Base-by-base conservation (phyloP, 2,888 invertebrate genomes). In the Polydesmus complanatus region DNA sequence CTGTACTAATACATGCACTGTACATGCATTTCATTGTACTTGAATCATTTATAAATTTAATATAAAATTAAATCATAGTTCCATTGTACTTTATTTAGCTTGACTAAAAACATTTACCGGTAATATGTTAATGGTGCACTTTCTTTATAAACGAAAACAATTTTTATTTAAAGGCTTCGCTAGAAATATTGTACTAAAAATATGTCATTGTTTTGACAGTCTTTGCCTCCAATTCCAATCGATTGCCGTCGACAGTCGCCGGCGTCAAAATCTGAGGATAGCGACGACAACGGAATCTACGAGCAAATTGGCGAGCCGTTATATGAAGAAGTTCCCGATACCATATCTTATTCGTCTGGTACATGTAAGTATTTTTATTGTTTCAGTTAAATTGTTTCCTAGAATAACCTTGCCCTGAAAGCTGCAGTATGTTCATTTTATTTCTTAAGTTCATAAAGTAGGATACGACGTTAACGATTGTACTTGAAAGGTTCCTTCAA, bases 271-370 rank as follows among this genome's bases (percentile, higher is more conserved):
- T 47, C 47, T 27, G 57, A 58, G 14, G 27, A 58, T 53, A 47
- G 56, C 47, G 47, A 49, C 19, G 60, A 48, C n/a, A 52, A 26
- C 11, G 62, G 53, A 26, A 61, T 63, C 26, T 63, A 63, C 26
- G 63, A 63, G 27, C 63, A 62, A 56, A 63, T 63, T 23, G 50
- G 47, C 2, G 85, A 86, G 76, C 86, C 85, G 1, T 86, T 87
- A 69, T 87, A 87, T 70, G 86, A 77, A 62, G 76, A 77, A 66
- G 74, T 77, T 26, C 64, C 65, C 1, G 67, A 67, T 50, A 54
- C 48, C 22, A 37, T 59, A 18, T 37, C 47, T 25, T 54, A 61
- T 55, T 23, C 23, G 5, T 54, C 51, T 21, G 19, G 11, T 3
- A 25, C 50, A 25, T 49, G 57, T 57, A 57, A 57, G 57, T 57